phyloP scores from a whole-genome alignment of 64 coral and sea anemone species.

The Dendronephthya gigantea region DNA sequence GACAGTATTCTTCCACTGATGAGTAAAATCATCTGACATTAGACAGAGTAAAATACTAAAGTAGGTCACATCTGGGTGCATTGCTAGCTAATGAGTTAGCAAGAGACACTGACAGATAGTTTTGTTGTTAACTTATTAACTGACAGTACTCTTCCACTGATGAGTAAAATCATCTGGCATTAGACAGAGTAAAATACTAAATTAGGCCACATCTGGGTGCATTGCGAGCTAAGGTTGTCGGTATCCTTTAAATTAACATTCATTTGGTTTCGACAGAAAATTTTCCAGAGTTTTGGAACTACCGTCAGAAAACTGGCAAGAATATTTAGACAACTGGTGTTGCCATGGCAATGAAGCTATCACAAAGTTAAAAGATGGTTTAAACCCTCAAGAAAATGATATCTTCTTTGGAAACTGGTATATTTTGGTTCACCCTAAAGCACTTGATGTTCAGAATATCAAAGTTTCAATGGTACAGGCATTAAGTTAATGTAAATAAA shows the following conservation, averaged over 20 bases:
- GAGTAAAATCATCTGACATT: no score
- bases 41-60: no score
- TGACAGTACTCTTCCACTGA: neutral
- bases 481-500: no score
- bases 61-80: no score
- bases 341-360: conserved; percentile 15
- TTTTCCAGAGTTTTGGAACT: neutral
- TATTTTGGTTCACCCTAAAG: neutral
- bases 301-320: conserved; percentile 14
- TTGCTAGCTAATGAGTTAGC: no score
- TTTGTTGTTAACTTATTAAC: neutral
- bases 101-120: neutral
- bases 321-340: conserved; percentile 11
- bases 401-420: neutral
- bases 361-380: neutral
- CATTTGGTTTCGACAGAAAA: neutral
- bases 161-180: no score
- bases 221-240: no score
- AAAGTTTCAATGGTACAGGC: neutral
- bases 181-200: no score
- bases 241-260: neutral
- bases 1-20: no score
- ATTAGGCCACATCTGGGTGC: no score
- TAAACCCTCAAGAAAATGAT: neutral
- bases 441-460: neutral